Base-by-base conservation (phyloP, 2,113 vertebrate genomes). In the Syrrhaptes paradoxus region DNA sequence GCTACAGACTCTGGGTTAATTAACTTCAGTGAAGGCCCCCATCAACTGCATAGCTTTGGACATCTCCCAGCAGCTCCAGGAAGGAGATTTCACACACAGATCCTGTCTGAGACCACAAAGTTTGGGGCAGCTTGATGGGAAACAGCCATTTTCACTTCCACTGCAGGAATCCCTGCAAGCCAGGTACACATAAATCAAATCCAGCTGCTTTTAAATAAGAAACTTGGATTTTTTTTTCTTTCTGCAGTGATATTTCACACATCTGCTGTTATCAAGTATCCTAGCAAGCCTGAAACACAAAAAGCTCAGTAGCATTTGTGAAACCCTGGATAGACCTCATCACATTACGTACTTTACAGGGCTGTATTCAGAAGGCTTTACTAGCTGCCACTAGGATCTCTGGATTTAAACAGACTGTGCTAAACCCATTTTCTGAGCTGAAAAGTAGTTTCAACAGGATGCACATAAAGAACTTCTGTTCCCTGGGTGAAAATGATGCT, bases 1-100 rank as follows among this genome's bases (percentile, higher is more conserved):
- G 89, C 92, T 57, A 6, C 20, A 58, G 87, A 70, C 88, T 85
- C 49, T 7, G 14, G 80, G 86, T 90, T 94, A 96, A 95, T 95
- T 94, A 93, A 94, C 95, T 61, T 25, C 59, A 81, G 73, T 6
- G 3, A 92, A 65, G 73, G 77, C 65, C 89, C 38, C 73, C 68
- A 28, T 79, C 80, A 70, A 48, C 49, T 67, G n/a, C 61, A 34
- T 6, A 17, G 20, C 90, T 92, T 75, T 72, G 80, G 92, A 34
- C 70, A 49, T 21, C 86, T 81, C 92, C 85, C 90, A 86, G 88
- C 62, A 63, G 83, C 90, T 74, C 58, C 46, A 28, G 62, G 41
- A 62, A 81, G 67, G 79, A 57, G 70, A 31, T 67, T 80, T 77
- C 55, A 79, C 63, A 57, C 72, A 22, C 6, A 68, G 38, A 71